Conservation (phyloP, 2,888 invertebrate species). For the Drosophila nigritarsus region DNA sequence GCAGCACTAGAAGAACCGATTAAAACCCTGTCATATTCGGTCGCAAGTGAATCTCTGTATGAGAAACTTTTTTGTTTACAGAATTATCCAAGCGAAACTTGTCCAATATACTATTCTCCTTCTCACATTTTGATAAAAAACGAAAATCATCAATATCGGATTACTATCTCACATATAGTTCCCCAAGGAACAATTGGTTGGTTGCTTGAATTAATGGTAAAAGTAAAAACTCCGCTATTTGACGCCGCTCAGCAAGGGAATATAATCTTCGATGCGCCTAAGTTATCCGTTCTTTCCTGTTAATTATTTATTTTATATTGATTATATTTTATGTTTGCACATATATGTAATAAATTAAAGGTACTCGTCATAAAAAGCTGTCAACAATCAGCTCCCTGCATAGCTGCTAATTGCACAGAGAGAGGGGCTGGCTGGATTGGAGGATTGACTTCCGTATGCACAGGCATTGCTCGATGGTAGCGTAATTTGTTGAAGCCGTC, state of each 20-base stretch:
- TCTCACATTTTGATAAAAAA: neutral
- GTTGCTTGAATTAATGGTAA: too few relatives aligned
- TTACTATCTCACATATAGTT: neutral
- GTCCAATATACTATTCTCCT: neutral
- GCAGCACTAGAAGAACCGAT: accelerated
- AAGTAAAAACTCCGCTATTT: too few relatives aligned
- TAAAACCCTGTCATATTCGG: too few relatives aligned
- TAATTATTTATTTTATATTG: conserved; percentile 3
- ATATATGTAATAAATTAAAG: neutral
- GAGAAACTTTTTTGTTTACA: too few relatives aligned
- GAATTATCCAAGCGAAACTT: too few relatives aligned
- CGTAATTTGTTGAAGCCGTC: conserved; percentile 49
- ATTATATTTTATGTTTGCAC: neutral
- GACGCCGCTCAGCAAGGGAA: neutral
- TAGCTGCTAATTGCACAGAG: neutral
- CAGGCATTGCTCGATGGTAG: conserved; percentile 51
- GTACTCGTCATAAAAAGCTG: neutral
- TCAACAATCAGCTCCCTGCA: neutral
- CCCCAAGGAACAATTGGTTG: neutral
- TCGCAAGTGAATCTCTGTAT: too few relatives aligned
- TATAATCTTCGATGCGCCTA: neutral
- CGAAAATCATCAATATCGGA: neutral
- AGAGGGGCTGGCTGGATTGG: neutral
- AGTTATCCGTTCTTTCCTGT: neutral
- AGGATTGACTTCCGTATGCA: conserved; percentile 55